Evolutionary conservation across 2,888 invertebrate genomes (phyloP).

Genomic region (Seira sanloemensis): DNA sequence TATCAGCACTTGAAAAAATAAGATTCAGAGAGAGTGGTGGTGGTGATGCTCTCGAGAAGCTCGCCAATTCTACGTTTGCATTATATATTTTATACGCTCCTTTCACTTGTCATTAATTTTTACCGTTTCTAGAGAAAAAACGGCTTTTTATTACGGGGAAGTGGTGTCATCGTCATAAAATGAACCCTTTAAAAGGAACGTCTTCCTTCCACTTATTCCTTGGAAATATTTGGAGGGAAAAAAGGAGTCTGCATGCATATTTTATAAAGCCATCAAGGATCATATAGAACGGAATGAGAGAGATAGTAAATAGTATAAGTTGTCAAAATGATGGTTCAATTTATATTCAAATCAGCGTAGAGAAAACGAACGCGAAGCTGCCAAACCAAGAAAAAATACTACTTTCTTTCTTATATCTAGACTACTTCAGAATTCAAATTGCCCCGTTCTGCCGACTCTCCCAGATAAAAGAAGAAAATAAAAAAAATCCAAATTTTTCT

Average conservation of each 20-base stretch:
- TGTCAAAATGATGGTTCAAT: neutral
- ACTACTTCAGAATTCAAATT: neutral
- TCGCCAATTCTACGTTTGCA: too few relatives aligned
- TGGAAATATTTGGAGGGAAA: neutral
- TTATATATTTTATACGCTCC: too few relatives aligned
- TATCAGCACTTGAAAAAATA: too few relatives aligned
- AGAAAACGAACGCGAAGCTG: too few relatives aligned
- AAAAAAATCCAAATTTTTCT: too few relatives aligned
- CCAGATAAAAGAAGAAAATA: too few relatives aligned
- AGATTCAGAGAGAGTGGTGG: too few relatives aligned
- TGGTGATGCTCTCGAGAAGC: too few relatives aligned
- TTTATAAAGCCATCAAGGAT: neutral
- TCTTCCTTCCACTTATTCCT: neutral
- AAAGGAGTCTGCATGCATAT: neutral
- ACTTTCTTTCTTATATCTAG: neutral
- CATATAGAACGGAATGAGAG: neutral
- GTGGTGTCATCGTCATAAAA: neutral
- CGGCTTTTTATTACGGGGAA: neutral
- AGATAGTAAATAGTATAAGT: neutral
- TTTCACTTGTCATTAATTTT: neutral
- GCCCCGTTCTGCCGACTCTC: too few relatives aligned
- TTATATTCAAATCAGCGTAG: neutral
- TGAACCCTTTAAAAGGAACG: neutral
- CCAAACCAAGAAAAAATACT: too few relatives aligned
- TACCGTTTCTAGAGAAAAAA: neutral